Base-by-base conservation (phyloP, 2,113 vertebrate species). In the Struthio camelus region DNA sequence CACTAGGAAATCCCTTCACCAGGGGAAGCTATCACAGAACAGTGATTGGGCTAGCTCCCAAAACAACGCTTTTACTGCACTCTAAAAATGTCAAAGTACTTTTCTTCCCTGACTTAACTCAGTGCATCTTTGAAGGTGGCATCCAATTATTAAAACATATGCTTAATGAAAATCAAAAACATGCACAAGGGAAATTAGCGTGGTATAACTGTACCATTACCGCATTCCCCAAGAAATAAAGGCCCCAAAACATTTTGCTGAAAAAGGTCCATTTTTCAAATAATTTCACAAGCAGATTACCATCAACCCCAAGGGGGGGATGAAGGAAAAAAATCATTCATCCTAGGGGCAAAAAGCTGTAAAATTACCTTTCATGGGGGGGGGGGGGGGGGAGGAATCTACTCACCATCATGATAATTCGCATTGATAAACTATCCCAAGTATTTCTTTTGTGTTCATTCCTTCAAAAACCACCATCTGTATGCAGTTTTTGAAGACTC, bases 21-120 rank as follows among this genome's bases (percentile, higher is more conserved):
- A 56, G 27, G 58, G 30, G 17, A 95, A 89, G 36, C 42, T 65
- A 42, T 40, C 40, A 73, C 54, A 89, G 93, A 91, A 93, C 24
- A 34, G 46, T 34, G 20, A 72, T 2, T 14, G 13, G 46, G 15
- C 53, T 81, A 62, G 38, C 20, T 82, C 51, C 62, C 62, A 87
- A 82, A 93, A 69, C 0, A 2, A 50, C 61, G 12, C 19, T 87
- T 71, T 87, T 22, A 38, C 50, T 77, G 22, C 27, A 34, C 27
- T 54, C 17, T 30, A 64, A 83, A 90, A 85, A 80, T 6, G 2
- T 34, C 11, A 66, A 0, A 2, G 3, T n/a, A n/a, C 19, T 51
- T 73, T 53, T 25, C 80, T 90, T 70, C 36, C 66, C 15, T 88
- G 11, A 27, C 82, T 76, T 50, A 78, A 8, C n/a, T 85, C 32